Evolutionary conservation across 1,140 invertebrate genomes (phyloP), one percentile per base, ranked within the genome.

Genomic region (Akabosia matsudoensis): DNA sequence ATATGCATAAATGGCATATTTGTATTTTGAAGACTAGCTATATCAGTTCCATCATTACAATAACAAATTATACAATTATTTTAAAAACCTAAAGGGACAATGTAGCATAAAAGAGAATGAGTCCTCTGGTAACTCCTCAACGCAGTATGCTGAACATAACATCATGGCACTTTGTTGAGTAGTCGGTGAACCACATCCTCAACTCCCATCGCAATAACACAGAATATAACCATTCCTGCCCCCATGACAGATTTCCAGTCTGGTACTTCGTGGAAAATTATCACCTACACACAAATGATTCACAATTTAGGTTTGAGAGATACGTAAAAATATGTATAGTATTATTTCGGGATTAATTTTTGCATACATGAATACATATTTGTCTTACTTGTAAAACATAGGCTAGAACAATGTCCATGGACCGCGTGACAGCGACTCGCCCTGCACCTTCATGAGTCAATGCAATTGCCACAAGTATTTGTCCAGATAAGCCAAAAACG

Each of bases 391-490:
- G 87, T 28, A 87, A 82, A n/a, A 86, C 45, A 34, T 87, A 88
- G 4, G 87, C 86, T 26, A 88, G 78, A 34, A 88, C 85, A 70
- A 88, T 87, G 61, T 87, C 87, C 13, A 88, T 80, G 0, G 87
- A 88, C 75, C 87, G 82, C 0, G 87, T 87, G 0, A 88, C 85
- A 18, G 87, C 86, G 1, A 88, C 86, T 74, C 86, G 85, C 13
- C 86, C 86, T n/a, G 87, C 87, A 1, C 86, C 85, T 82, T 88
- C 87, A 54, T 87, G 84, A 75, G 86, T 83, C 28, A 88, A 81
- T 3, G 87, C 86, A 52, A 85, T 85, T 7, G 86, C 85, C 0
- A 88, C 85, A 1, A 88, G 75, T 31, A 87, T 82, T 81, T 88
- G 87, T 2, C 87, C 87, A 28, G 79, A 82, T 0, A 87, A 79